A percentile compares a stretch with the other conserved stretches of the same genome.
Conservation (phyloP, 2,113 vertebrate genomes). For the Oncorhynchus nerka region DNA sequence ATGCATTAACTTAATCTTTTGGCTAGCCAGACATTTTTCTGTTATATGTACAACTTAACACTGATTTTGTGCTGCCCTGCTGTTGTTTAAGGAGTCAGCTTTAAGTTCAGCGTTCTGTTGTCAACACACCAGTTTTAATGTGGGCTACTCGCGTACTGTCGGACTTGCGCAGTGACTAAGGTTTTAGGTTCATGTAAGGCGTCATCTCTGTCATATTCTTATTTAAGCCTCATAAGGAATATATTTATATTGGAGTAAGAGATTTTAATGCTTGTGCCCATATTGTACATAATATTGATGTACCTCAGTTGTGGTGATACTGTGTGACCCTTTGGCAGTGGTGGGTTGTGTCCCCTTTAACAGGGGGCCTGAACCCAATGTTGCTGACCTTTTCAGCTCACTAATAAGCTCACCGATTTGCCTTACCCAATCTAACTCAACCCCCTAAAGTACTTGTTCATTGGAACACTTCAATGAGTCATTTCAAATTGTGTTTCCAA, state of each 20-base stretch:
- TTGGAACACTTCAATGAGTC: constrained; percentile 42
- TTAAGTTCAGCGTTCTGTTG: constrained; percentile 4
- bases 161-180: too few species aligned
- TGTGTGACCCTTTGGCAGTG: constrained; percentile 57
- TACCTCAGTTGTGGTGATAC: constrained; percentile 61
- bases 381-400: constrained; percentile 62
- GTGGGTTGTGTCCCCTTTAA: constrained; percentile 47
- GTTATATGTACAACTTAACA: constrained; percentile 6
- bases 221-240: too few species aligned
- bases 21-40: not conserved
- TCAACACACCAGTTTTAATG: not conserved
- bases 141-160: too few species aligned
- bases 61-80: constrained; percentile 24
- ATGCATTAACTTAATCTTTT: constrained; percentile 8
- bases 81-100: constrained; percentile 11
- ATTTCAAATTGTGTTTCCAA: constrained; percentile 31
- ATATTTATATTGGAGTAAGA: constrained; percentile 35
- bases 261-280: constrained; percentile 57
- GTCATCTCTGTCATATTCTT: too few species aligned
- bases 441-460: constrained; percentile 52
- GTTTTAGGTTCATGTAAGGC: too few species aligned
- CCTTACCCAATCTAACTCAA: constrained; percentile 72
- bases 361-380: constrained; percentile 51
- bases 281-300: constrained; percentile 55
- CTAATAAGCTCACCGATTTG: constrained; percentile 77